phyloP scores from a whole-genome alignment of 2,113 vertebrate species.

The Tetraodon nigroviridis region DNA sequence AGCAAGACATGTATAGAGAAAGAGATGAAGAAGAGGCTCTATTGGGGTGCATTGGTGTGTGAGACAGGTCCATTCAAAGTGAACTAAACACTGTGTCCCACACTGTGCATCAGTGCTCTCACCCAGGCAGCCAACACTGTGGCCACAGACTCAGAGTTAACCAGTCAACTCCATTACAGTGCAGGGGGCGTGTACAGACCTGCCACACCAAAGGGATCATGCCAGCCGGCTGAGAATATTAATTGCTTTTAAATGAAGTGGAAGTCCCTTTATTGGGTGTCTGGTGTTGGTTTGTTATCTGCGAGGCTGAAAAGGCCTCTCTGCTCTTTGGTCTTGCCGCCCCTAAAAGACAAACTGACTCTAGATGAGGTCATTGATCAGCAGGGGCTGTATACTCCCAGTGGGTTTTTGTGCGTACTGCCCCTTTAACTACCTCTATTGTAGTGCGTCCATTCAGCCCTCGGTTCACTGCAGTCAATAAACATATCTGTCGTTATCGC shows the following conservation, averaged over 20 bases:
- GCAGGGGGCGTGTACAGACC: constrained; percentile 76
- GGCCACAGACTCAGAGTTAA: constrained; percentile 76
- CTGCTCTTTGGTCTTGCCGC: constrained; percentile 77
- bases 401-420: constrained; percentile 66
- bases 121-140: constrained; percentile 70
- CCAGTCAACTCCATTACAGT: constrained; percentile 78
- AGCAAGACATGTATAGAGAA: constrained; percentile 46
- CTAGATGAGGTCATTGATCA: constrained; percentile 75
- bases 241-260: constrained; percentile 84
- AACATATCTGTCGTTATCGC: constrained; percentile 66
- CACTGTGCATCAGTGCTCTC: constrained; percentile 75
- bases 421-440: constrained; percentile 72
- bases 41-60: constrained; percentile 77
- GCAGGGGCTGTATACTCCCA: constrained; percentile 67
- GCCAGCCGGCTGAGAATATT: constrained; percentile 77
- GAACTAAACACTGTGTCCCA: constrained; percentile 71
- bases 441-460: constrained; percentile 52
- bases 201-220: constrained; percentile 77
- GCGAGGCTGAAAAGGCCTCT: constrained; percentile 65
- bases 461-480: constrained; percentile 57
- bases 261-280: constrained; percentile 81
- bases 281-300: constrained; percentile 82
- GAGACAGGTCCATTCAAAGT: constrained; percentile 72
- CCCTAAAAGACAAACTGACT: constrained; percentile 72
- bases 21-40: constrained; percentile 55